These are phyloP conservation scores for Xenopus tropicalis DNA, from an alignment of 2,113 vertebrate genomes.

Conservation along the genomic window DNA sequence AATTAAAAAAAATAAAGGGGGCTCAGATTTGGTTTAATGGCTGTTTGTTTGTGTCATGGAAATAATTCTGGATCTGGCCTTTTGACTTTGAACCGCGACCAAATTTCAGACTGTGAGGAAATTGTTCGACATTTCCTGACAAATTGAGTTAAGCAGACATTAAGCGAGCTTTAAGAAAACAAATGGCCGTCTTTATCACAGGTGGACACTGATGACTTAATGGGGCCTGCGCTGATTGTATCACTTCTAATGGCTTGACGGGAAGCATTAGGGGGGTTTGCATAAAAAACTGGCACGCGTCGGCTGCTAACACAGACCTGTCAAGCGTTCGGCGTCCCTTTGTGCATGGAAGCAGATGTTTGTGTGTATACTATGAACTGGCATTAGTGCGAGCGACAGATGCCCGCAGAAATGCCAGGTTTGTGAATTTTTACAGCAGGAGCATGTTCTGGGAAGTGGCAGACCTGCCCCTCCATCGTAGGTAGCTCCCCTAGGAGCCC, in stretches of 20 bases:
- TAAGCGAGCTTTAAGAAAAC: conserved; percentile 99
- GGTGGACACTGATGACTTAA: conserved; percentile 99
- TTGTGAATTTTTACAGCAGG: conserved; percentile 92
- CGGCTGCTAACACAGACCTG: conserved; percentile 88
- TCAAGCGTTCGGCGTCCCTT: conserved; percentile 85
- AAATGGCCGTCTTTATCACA: conserved; percentile 99
- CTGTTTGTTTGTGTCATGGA: conserved; percentile 85
- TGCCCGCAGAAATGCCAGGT: conserved; percentile 96
- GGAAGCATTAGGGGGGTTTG: conserved; percentile 97
- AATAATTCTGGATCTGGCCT: conserved; percentile 85
- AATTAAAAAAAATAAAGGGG: not conserved
- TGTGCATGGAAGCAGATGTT: conserved; percentile 96
- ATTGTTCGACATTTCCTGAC: conserved; percentile 99
- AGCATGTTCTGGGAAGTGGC: conserved; percentile 85
- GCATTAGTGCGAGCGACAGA: conserved; percentile 92
- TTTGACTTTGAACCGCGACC: conserved; percentile 89
- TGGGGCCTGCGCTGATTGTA: conserved; percentile 95
- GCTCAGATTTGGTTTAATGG: conserved; percentile 71
- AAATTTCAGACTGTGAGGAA: conserved; percentile 97
- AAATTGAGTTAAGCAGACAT: conserved; percentile 99
- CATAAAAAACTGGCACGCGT: conserved; percentile 87
- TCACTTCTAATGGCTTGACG: conserved; percentile 98
- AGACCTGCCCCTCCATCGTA: conserved; percentile 84
- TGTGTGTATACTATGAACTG: conserved; percentile 93
- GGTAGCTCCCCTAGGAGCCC: conserved; percentile 79